These are phyloP conservation scores for Leptoteleia sp. DNA, from an alignment of 1,140 invertebrate species.

Conservation along the genomic window DNA sequence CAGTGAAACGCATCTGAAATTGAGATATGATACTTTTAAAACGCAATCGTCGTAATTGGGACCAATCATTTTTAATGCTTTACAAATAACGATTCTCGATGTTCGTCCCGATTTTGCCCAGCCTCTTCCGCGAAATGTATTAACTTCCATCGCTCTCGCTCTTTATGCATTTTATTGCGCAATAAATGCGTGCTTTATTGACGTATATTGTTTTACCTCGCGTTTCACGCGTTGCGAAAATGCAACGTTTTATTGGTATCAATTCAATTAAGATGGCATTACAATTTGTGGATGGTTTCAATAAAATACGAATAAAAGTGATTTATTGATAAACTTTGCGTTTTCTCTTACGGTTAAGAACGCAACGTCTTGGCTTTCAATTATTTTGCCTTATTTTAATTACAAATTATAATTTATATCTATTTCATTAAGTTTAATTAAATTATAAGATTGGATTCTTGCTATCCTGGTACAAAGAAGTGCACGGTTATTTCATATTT, in stretches of 20 bases:
- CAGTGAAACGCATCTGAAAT: constrained; percentile 10
- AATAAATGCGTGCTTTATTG: constrained; percentile 59
- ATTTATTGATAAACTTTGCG: constrained; percentile 35
- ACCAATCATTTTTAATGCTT: constrained; percentile 58
- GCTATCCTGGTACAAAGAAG: too few relatives aligned
- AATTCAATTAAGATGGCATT: constrained; percentile 54
- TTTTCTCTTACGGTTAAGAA: constrained; percentile 21
- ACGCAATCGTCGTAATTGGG: constrained; percentile 46
- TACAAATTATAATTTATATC: constrained; percentile 14
- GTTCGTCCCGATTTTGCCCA: constrained; percentile 53
- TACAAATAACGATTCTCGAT: constrained; percentile 54
- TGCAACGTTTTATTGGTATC: constrained; percentile 48
- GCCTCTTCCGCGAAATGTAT: constrained; percentile 59
- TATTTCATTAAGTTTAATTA: background rate
- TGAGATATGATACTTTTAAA: constrained; percentile 53
- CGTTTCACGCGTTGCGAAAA: constrained; percentile 50
- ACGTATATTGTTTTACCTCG: constrained; percentile 60
- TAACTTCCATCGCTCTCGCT: constrained; percentile 44
- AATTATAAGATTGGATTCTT: background rate
- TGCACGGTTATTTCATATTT: too few relatives aligned
- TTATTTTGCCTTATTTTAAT: constrained; percentile 22
- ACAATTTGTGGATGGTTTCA: constrained; percentile 50
- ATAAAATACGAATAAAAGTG: constrained; percentile 54
- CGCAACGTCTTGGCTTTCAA: constrained; percentile 6
- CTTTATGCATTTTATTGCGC: constrained; percentile 60